Evolutionary conservation across 2,113 vertebrate genomes (phyloP).

Genomic region (Melierax canorus): DNA sequence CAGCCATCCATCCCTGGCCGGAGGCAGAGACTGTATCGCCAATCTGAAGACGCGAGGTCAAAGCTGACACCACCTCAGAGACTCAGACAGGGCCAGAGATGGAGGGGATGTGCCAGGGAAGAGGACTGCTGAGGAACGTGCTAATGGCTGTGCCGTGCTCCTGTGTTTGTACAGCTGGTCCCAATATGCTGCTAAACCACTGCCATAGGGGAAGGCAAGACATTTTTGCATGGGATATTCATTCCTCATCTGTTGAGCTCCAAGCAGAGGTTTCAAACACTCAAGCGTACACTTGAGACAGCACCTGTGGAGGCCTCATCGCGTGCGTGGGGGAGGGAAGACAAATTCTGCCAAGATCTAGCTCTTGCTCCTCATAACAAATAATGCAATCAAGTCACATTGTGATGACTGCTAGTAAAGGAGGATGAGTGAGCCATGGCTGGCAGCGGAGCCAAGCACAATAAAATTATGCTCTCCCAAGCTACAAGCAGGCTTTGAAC

Average conservation of each 20-base stretch:
- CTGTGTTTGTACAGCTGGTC: neutral
- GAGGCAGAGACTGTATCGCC: accelerated
- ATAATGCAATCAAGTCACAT: neutral
- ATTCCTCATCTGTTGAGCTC: neutral
- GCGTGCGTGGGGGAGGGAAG: neutral
- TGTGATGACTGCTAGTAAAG: neutral
- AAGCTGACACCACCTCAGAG: accelerated
- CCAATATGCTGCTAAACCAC: neutral
- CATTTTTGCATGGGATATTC: neutral
- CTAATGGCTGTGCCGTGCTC: neutral
- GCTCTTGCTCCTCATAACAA: neutral
- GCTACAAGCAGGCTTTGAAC: neutral
- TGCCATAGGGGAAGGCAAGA: accelerated
- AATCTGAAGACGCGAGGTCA: neutral
- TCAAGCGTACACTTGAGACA: neutral
- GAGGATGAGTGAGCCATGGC: neutral
- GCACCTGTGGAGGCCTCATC: neutral
- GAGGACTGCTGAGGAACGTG: neutral
- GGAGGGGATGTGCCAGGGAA: accelerated
- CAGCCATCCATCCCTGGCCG: neutral
- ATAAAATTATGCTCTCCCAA: neutral
- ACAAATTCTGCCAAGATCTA: neutral
- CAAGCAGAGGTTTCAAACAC: neutral
- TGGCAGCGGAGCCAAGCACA: neutral
- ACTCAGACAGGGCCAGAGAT: neutral